These are phyloP conservation scores for Sinopyrophorus schimmeli DNA, from an alignment of 2,888 invertebrate species.

Conservation along the genomic window DNA sequence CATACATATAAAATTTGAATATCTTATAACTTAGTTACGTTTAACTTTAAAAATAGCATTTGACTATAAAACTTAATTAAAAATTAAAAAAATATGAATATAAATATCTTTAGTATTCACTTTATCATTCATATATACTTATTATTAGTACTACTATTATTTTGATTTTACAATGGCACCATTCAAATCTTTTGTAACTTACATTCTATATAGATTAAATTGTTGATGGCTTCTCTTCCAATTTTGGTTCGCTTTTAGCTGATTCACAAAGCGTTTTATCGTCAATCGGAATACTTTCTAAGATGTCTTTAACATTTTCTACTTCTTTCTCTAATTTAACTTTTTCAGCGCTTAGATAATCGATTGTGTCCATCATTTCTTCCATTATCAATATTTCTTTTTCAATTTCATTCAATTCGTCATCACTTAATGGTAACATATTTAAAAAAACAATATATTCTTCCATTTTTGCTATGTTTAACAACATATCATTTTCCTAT, in stretches of 20 bases:
- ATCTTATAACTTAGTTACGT: too few relatives aligned
- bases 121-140: too few relatives aligned
- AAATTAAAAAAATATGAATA: too few relatives aligned
- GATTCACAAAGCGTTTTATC: constrained; percentile 18
- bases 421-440: constrained; percentile 7
- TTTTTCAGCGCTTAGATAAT: constrained; percentile 16
- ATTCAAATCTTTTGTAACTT: too few relatives aligned
- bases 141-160: too few relatives aligned
- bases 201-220: too few relatives aligned
- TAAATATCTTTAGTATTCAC: too few relatives aligned
- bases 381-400: constrained; percentile 25
- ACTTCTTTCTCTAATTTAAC: constrained; percentile 24
- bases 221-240: too few relatives aligned
- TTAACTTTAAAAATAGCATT: too few relatives aligned
- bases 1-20: too few relatives aligned
- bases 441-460: constrained; percentile 14
- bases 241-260: constrained; percentile 23
- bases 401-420: constrained; percentile 20
- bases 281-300: constrained; percentile 20
- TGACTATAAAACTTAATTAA: too few relatives aligned
- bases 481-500: constrained; percentile 8
- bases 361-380: constrained; percentile 12
- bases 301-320: constrained; percentile 19
- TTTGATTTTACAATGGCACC: too few relatives aligned
- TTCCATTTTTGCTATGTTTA: constrained; percentile 7